Base-by-base conservation (phyloP, 1,140 invertebrate genomes). In the Phymastichus coffea region DNA sequence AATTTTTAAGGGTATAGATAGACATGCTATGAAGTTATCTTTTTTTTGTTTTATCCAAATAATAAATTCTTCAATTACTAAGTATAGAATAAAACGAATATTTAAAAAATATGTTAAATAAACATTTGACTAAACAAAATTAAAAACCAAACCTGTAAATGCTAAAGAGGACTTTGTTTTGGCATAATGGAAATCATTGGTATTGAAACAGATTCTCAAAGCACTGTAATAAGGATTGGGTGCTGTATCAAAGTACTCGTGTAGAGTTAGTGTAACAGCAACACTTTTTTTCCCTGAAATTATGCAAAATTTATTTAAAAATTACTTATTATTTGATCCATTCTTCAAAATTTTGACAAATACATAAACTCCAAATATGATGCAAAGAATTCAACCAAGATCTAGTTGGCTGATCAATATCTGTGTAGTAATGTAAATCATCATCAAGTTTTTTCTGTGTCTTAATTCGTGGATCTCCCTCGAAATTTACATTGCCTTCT, bases 51-150 rank as follows among this genome's bases (percentile, higher is more conserved):
- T 53, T 23, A 79, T 70, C 81, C 81, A 85, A 37, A 72, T 80
- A 65, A 73, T 71, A 68, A 84, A 86, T 57, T 83, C 83, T 67
- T 87, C 85, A 52, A 86, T 80, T 57, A 88, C 84, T 80, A 33
- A 33, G 67, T 66, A 71, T 74, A 68, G 46, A 49, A 62, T 48
- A 20, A 66, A 62, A 47, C 23, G n/a, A 37, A 33, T 40, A 55
- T 30, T 10, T 30, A 22, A 51, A 40, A 23, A 59, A 58, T 0
- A 15, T 25, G 4, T 51, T 59, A 15, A 47, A 53, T 26, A 25
- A 35, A 58, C n/a, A 38, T 20, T n/a, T 41, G 22, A 47, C n/a
- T 57, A 63, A 58, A 57, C 8, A 55, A 37, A 46, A 28, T 60
- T 23, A 37, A 52, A n/a, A n/a, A n/a, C n/a, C 63, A 59, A 70